Conservation (phyloP, 1,140 invertebrate species). For the Brachystomella parvula region DNA sequence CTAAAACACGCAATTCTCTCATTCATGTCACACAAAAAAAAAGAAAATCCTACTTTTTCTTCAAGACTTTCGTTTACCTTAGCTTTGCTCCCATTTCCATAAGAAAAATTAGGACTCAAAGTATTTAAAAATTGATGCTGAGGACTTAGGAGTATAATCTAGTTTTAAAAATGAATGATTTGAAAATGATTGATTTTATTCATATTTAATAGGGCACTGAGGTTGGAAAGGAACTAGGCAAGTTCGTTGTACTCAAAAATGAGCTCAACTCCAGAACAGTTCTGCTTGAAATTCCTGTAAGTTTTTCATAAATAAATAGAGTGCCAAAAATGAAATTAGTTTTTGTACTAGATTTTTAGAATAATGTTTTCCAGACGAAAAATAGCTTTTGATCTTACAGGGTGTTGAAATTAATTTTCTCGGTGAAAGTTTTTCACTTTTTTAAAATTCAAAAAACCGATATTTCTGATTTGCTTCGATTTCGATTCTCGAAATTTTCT, state of each 20-base stretch:
- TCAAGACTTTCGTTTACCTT: not conserved
- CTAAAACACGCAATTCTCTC: slow-evolving; percentile 2
- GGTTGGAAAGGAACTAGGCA: slow-evolving; percentile 25
- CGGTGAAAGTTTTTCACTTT: too few species aligned
- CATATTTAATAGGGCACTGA: slow-evolving; percentile 24
- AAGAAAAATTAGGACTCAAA: not conserved
- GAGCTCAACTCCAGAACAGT: slow-evolving; percentile 33
- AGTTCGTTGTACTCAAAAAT: slow-evolving; percentile 34
- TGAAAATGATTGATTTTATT: slow-evolving; percentile 10
- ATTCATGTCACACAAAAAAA: slow-evolving; percentile 15
- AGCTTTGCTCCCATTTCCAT: not conserved
- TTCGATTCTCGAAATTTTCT: too few species aligned
- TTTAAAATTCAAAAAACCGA: too few species aligned
- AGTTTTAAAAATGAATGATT: not conserved
- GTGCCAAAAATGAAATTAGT: not conserved
- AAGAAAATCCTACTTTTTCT: not conserved
- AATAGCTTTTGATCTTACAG: not conserved
- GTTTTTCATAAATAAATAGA: slow-evolving; percentile 1
- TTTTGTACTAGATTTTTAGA: not conserved
- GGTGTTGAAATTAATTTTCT: too few species aligned
- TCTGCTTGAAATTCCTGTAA: slow-evolving; percentile 32
- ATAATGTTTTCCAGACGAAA: not conserved
- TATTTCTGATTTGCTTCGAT: too few species aligned
- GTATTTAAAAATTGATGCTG: too few species aligned
- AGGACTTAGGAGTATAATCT: too few species aligned